These are phyloP conservation scores for Peromyscus melanophrys DNA, from an alignment of 2,797 vertebrate species.

Conservation along the genomic window DNA sequence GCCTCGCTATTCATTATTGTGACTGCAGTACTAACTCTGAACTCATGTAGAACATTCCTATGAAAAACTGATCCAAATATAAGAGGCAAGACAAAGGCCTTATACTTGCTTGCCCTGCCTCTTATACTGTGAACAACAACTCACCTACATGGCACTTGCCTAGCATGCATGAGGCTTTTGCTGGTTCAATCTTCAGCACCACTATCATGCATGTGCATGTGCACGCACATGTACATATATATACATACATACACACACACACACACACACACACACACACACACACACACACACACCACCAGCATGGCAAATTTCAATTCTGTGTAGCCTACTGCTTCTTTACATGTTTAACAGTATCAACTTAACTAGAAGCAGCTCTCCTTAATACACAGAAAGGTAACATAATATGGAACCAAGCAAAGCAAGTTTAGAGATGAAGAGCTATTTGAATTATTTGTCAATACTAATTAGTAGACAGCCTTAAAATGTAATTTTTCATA, in stretches of 20 bases:
- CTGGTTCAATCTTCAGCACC: background rate
- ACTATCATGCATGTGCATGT: too few species aligned
- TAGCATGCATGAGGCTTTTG: background rate
- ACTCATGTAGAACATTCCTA: conserved; percentile 3
- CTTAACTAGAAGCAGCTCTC: conserved; percentile 6
- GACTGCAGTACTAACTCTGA: conserved; percentile 17
- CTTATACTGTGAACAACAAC: background rate
- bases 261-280: background rate
- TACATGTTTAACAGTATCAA: background rate
- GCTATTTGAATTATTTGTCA: conserved; percentile 39
- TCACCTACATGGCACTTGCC: background rate
- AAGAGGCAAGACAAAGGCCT: conserved; percentile 15
- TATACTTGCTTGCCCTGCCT: background rate
- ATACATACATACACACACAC: background rate
- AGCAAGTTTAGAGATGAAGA: conserved; percentile 56
- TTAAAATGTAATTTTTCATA: conserved; percentile 50
- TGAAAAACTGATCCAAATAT: conserved; percentile 42
- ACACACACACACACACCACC: background rate
- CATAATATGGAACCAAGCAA: background rate
- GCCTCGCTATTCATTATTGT: background rate
- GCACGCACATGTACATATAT: rapidly evolving
- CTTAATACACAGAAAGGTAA: conserved; percentile 49
- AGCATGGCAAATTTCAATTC: background rate
- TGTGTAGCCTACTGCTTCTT: conserved; percentile 3
- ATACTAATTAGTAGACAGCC: conserved; percentile 29